phyloP scores from a whole-genome alignment of 1,140 invertebrate species.

The Mycetomoellerius zeteki region DNA sequence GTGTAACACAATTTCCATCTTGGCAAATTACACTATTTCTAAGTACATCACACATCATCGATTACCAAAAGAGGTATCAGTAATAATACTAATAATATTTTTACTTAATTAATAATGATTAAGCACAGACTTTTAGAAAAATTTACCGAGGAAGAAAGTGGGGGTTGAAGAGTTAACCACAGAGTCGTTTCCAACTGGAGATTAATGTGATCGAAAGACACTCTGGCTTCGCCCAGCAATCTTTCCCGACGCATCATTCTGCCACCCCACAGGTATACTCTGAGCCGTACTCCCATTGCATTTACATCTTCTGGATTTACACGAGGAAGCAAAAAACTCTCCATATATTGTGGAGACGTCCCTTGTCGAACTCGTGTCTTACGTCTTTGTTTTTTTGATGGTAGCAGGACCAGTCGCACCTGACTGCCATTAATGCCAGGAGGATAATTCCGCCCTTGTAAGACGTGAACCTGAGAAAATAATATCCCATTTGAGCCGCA shows the following conservation, averaged over 20 bases:
- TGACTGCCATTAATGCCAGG: constrained; percentile 92
- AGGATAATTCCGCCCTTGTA: constrained; percentile 94
- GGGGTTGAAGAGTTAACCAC: constrained; percentile 94
- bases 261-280: constrained; percentile 92
- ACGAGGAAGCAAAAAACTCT: constrained; percentile 96
- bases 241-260: constrained; percentile 97
- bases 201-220: constrained; percentile 95
- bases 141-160: constrained; percentile 93
- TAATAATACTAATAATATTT: constrained; percentile 11
- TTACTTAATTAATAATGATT: not conserved
- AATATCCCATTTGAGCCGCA: not conserved
- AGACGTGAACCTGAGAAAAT: constrained; percentile 89
- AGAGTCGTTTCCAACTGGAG: constrained; percentile 95
- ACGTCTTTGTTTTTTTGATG: constrained; percentile 96
- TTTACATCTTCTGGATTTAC: constrained; percentile 97
- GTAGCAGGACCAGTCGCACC: constrained; percentile 95
- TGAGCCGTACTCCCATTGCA: constrained; percentile 95
- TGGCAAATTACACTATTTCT: not conserved
- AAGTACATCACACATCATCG: not conserved
- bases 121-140: constrained; percentile 51
- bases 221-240: constrained; percentile 95
- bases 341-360: constrained; percentile 96
- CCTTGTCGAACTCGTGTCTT: constrained; percentile 96
- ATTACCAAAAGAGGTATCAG: not conserved
- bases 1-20: not conserved